A percentile compares a stretch with the other conserved stretches of the same genome.
Conservation (phyloP, 2,113 vertebrate species). For the Megalops atlanticus region DNA sequence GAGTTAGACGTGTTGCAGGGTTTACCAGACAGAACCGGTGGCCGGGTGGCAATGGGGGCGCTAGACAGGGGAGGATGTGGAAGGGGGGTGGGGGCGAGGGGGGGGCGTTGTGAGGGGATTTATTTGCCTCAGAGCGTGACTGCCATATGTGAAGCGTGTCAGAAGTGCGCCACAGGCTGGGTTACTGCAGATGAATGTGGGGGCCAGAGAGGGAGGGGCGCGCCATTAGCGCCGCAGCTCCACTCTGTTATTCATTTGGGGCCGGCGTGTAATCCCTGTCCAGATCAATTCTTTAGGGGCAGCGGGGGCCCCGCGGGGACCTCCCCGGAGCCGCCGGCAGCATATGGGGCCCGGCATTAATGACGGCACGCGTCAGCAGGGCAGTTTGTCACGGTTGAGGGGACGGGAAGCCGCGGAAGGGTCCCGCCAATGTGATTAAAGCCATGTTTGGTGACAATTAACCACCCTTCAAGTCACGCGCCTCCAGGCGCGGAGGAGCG, state of each 20-base stretch:
- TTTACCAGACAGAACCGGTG: neutral
- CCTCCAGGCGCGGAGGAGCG: slow-evolving; percentile 67
- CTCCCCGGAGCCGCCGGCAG: slow-evolving; percentile 73
- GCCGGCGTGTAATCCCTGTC: slow-evolving; percentile 40
- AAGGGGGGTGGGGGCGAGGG: slow-evolving; percentile 22
- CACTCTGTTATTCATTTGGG: slow-evolving; percentile 61
- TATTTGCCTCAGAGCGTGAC: slow-evolving; percentile 47
- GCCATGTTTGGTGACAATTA: slow-evolving; percentile 95
- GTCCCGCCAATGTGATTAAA: slow-evolving; percentile 93
- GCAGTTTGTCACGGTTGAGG: slow-evolving; percentile 46
- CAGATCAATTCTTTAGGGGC: slow-evolving; percentile 60
- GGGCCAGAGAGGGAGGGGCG: neutral
- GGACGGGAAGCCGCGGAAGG: slow-evolving; percentile 67
- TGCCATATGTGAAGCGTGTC: slow-evolving; percentile 51
- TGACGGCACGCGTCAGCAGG: slow-evolving; percentile 88
- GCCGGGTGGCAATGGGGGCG: slow-evolving; percentile 29
- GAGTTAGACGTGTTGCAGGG: slow-evolving; percentile 43
- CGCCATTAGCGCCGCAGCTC: slow-evolving; percentile 42
- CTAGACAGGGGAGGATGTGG: slow-evolving; percentile 36
- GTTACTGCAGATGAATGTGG: slow-evolving; percentile 26
- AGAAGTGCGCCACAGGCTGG: slow-evolving; percentile 49
- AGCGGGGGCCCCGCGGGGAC: slow-evolving; percentile 46
- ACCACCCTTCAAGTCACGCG: slow-evolving; percentile 76
- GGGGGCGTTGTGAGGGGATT: slow-evolving; percentile 61
- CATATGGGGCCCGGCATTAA: slow-evolving; percentile 92